Base-by-base conservation (phyloP, 2,888 invertebrate genomes). In the Apodemia mormo region DNA sequence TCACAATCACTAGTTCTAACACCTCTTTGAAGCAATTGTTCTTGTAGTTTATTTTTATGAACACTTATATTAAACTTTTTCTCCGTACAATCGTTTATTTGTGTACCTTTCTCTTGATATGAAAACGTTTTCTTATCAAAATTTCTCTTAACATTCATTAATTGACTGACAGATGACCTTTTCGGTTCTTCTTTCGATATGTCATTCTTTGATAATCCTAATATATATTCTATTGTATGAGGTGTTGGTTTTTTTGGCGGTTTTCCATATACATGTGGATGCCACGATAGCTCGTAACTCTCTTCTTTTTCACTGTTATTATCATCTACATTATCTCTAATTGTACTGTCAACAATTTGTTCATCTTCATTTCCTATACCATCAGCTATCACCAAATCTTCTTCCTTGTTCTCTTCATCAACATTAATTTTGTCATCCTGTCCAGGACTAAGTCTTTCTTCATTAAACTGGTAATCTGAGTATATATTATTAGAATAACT, bases 231-330 rank as follows among this genome's bases (percentile, higher is more conserved):
- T 82, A 98, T 98, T 58, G 96, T 95, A 87, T 98, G 97, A 5
- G 98, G 97, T 1, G 98, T 98, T 1, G 97, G 97, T 70, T 95
- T 95, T 78, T 95, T 96, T 10, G 97, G 97, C 12, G 97, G 96
- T 78, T 96, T 96, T 2, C 95, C 96, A 85, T 98, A 98, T 33
- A 98, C 97, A 86, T 98, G 98, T 52, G 97, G 96, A 90, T 98
- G 98, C 98, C 98, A 98, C 56, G 97, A 89, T 1, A 83, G 87
- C 76, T 89, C 90, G 1, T 74, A 80, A 4, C 70, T 72, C 37
- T 86, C 85, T 30, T 84, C 82, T 75, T 78, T 82, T 73, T 79
- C 84, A 66, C 70, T 72, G 68, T 70, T 74, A 64, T 76, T 75
- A n/a, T 74, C 75, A 76, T 76, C 70, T 65, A 72, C 68, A 67